A percentile compares a stretch with the other conserved stretches of the same genome.
Conservation (phyloP, 1,140 invertebrate species). For the Drosophila erecta region DNA sequence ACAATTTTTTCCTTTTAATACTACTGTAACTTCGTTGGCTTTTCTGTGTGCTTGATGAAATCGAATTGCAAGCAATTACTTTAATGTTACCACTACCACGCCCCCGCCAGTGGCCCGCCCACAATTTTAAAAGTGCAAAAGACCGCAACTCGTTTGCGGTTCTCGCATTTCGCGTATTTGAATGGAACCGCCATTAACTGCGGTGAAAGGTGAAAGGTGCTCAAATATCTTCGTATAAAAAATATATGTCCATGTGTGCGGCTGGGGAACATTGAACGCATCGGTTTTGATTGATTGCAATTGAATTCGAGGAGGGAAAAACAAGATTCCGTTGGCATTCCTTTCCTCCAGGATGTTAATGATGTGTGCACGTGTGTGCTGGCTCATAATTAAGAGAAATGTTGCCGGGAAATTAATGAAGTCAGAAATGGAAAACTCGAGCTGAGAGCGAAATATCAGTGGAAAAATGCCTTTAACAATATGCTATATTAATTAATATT, state of each 20-base stretch:
- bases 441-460: background rate
- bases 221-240: slow-evolving; percentile 31
- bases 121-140: slow-evolving; percentile 47
- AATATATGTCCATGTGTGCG: slow-evolving; percentile 8
- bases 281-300: slow-evolving; percentile 50
- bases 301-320: slow-evolving; percentile 9
- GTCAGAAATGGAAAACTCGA: background rate
- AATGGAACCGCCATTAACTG: slow-evolving; percentile 62
- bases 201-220: slow-evolving; percentile 13
- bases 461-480: background rate
- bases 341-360: slow-evolving; percentile 27
- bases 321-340: slow-evolving; percentile 14
- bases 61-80: slow-evolving; percentile 75
- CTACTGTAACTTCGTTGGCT: slow-evolving; percentile 3
- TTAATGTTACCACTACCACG: slow-evolving; percentile 48
- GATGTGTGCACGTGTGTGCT: slow-evolving; percentile 23
- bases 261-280: background rate
- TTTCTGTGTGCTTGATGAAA: slow-evolving; percentile 36
- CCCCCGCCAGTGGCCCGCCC: background rate
- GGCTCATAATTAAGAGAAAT: slow-evolving; percentile 27
- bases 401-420: slow-evolving; percentile 22
- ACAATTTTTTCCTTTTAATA: slow-evolving; percentile 12
- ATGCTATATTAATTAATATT: background rate
- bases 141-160: slow-evolving; percentile 70
- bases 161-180: slow-evolving; percentile 18